Conservation (phyloP, 2,113 vertebrate species). For the Hippolais icterina region DNA sequence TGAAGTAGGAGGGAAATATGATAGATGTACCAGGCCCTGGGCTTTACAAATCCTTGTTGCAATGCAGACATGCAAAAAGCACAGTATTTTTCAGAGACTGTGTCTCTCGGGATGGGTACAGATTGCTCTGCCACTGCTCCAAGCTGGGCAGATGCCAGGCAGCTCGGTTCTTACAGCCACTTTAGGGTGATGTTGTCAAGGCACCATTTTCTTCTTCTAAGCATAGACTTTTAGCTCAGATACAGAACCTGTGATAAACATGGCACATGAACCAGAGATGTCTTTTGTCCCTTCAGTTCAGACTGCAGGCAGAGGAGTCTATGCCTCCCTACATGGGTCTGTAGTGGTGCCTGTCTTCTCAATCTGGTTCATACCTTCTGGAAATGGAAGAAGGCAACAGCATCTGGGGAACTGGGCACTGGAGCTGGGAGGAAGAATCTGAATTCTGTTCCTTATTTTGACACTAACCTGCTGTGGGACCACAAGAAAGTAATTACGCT, state of each 20-base stretch:
- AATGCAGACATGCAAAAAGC: not conserved
- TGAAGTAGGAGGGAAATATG: not conserved
- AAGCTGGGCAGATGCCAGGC: not conserved
- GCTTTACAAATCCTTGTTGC: not conserved
- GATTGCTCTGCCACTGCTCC: not conserved
- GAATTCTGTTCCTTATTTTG: not conserved
- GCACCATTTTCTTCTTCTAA: not conserved
- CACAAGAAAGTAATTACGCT: not conserved
- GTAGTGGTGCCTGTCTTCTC: not conserved
- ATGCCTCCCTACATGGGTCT: not conserved
- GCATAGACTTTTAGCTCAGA: not conserved
- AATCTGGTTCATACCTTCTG: not conserved
- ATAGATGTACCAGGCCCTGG: not conserved
- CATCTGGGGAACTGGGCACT: not conserved
- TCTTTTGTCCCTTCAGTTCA: not conserved
- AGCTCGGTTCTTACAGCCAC: not conserved
- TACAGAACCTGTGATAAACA: not conserved
- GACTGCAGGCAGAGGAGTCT: not conserved
- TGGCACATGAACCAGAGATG: not conserved
- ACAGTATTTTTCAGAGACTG: not conserved
- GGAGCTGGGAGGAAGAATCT: not conserved
- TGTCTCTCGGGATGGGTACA: not conserved
- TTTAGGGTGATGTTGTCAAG: not conserved
- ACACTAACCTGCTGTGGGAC: not conserved
- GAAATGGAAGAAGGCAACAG: not conserved